These are phyloP conservation scores for Naja naja DNA, from an alignment of 2,113 vertebrate species.

Conservation along the genomic window DNA sequence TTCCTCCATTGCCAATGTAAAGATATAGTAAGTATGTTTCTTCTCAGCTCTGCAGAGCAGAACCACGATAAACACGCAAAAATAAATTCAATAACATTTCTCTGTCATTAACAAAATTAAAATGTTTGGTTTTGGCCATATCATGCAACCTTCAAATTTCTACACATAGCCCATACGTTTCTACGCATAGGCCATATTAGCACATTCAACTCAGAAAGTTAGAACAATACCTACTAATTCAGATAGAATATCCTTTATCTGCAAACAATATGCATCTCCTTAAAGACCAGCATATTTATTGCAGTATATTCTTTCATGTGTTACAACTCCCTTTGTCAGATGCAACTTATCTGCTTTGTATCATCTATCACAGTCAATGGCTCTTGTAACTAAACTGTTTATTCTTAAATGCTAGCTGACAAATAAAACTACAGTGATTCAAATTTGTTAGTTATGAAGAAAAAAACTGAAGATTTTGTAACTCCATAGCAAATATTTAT, in stretches of 20 bases:
- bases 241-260: background rate
- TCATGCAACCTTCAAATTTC: background rate
- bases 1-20: background rate
- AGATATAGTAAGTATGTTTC: background rate
- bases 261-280: background rate
- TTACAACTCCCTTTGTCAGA: background rate
- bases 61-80: background rate
- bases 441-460: background rate
- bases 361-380: background rate
- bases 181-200: background rate
- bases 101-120: background rate
- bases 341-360: background rate
- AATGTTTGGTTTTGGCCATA: background rate
- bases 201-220: background rate
- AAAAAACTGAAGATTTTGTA: conserved; percentile 5
- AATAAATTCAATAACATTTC: background rate
- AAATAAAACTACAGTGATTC: background rate
- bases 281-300: background rate
- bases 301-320: background rate
- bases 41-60: background rate
- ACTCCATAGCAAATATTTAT: background rate
- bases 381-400: background rate
- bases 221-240: background rate
- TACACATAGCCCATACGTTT: background rate
- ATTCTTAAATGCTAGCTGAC: background rate